phyloP scores from a whole-genome alignment of 2,113 vertebrate species.

The Motacilla alba region DNA sequence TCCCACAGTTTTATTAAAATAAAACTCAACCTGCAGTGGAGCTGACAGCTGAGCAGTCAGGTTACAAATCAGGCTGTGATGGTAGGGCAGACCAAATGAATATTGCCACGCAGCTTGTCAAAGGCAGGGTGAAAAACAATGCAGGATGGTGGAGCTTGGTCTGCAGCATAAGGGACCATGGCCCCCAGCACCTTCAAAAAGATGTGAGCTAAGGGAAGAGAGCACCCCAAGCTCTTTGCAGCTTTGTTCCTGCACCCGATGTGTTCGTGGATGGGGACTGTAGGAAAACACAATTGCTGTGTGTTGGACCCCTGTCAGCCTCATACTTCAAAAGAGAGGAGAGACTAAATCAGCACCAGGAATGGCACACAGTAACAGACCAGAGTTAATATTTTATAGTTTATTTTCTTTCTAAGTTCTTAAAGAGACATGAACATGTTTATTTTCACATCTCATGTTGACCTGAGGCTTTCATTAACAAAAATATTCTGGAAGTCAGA shows the following conservation, averaged over 20 bases:
- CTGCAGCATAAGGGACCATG: rapidly evolving
- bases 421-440: rapidly evolving
- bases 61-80: constrained; percentile 45
- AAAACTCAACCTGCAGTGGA: neutral
- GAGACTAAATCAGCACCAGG: neutral
- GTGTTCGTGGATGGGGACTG: neutral
- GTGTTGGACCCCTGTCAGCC: neutral
- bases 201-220: rapidly evolving
- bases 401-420: neutral
- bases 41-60: constrained; percentile 60
- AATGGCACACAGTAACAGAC: neutral
- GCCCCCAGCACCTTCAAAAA: rapidly evolving
- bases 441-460: neutral
- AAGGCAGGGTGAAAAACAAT: neutral
- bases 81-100: constrained; percentile 9
- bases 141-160: neutral
- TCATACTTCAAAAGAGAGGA: neutral
- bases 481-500: neutral
- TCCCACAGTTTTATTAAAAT: constrained; percentile 56
- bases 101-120: constrained; percentile 31
- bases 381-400: neutral
- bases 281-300: neutral
- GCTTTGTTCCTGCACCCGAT: rapidly evolving
- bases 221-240: neutral
- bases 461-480: neutral